These are phyloP conservation scores for Yponomeuta plumbellus DNA, from an alignment of 2,888 invertebrate genomes.

Conservation along the genomic window DNA sequence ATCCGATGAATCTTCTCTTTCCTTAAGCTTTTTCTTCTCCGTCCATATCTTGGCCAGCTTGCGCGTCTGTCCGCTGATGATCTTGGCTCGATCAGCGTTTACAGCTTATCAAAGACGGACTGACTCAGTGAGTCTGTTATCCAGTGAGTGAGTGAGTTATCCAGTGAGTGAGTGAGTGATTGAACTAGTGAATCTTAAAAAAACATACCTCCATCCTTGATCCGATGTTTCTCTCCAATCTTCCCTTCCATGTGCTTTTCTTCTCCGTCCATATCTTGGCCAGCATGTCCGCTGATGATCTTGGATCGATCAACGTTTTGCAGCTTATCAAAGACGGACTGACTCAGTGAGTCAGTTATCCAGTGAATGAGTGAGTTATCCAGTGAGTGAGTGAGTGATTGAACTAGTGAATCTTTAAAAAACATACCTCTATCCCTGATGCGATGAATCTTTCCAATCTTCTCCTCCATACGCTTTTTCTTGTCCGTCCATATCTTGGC, in stretches of 20 bases:
- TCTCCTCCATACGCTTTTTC: slow-evolving; percentile 72
- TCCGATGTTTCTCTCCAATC: slow-evolving; percentile 72
- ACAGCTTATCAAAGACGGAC: no score
- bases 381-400: not conserved
- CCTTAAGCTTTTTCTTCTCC: slow-evolving; percentile 71
- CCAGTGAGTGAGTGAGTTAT: no score
- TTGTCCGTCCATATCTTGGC: slow-evolving; percentile 64
- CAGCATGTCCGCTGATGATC: slow-evolving; percentile 63
- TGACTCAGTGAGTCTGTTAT: no score
- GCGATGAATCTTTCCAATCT: slow-evolving; percentile 74
- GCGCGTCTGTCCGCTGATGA: slow-evolving; percentile 51
- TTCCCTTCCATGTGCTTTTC: slow-evolving; percentile 74
- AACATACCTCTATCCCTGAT: slow-evolving; percentile 41
- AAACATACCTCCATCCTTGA: slow-evolving; percentile 40
- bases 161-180: not conserved
- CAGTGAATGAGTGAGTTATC: not conserved
- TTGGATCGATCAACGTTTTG: slow-evolving; percentile 72
- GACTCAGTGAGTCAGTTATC: no score
- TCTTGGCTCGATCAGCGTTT: slow-evolving; percentile 18
- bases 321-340: slow-evolving; percentile 81
- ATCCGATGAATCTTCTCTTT: slow-evolving; percentile 73
- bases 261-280: slow-evolving; percentile 66
- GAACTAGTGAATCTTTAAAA: not conserved
- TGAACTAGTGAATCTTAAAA: no score
- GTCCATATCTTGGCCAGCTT: slow-evolving; percentile 72